Base-by-base conservation (phyloP, 2,797 vertebrate species). In the Corythornis leucogaster region DNA sequence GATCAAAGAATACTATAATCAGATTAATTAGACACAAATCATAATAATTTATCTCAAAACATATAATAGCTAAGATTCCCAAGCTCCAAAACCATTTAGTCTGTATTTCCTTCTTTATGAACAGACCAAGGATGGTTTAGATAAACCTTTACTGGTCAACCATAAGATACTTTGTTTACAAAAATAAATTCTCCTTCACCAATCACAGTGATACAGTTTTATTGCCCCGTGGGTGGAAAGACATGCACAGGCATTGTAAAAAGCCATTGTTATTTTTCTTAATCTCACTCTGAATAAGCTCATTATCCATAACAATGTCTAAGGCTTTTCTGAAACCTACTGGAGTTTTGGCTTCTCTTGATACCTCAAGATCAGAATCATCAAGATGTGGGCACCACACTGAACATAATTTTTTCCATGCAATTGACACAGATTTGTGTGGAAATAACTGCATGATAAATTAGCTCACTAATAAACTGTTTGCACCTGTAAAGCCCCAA, bases 401-500 rank as follows among this genome's bases (percentile, higher is more conserved):
- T 19, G 12, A 69, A 69, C 40, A 38, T 55, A 78, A 17, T 42
- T 85, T 85, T 93, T 94, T 94, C 87, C 77, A 55, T 77, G 63
- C 35, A 73, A 20, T 57, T 94, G 80, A 69, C 55, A 78, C 31
- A 80, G 15, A 75, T 83, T 59, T 87, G 25, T 63, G 58, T 82
- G 80, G 87, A 93, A 95, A 95, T 78, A 93, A 63, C 69, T 73
- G 10, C 54, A 76, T 57, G 76, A 89, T 79, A 43, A 42, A 43
- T 69, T 80, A 80, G 18, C 33, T 89, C 74, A 79, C 74, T 83
- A 89, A 89, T 31, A 92, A 43, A 53, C 74, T 67, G 55, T 61
- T 87, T 90, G 89, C 91, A 93, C 91, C 87, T 93, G 82, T 69
- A 94, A 93, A 93, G 90, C 66, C 62, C 19, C 22, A 12, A 42